Percentiles rank a stretch among this genome's conserved stretches.
Conservation (phyloP, 1,140 invertebrate genomes). For the Apis cerana region DNA sequence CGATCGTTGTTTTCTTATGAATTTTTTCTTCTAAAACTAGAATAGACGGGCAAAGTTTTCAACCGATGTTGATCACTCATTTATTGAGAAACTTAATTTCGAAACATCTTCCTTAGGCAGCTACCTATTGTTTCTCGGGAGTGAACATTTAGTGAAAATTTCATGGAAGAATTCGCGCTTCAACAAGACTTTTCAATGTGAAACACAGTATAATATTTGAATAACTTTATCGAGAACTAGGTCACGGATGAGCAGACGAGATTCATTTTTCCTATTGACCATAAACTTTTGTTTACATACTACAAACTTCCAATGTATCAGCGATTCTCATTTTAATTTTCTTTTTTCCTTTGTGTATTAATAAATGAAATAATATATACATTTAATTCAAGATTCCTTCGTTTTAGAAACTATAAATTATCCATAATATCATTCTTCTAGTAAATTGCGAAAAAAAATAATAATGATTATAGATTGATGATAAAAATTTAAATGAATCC, state of each 20-base stretch:
- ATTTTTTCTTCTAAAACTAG: too few relatives aligned
- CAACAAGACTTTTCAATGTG: neutral
- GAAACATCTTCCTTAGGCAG: neutral
- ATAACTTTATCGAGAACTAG: neutral
- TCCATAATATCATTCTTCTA: too few relatives aligned
- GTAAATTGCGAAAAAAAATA: too few relatives aligned
- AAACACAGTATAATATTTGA: neutral
- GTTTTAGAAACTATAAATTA: too few relatives aligned
- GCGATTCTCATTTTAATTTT: neutral
- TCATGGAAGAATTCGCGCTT: neutral
- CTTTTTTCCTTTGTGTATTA: neutral
- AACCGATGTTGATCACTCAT: neutral
- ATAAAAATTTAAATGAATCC: neutral
- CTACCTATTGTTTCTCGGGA: slow-evolving; percentile 5
- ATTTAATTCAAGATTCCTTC: too few relatives aligned
- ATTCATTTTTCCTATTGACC: neutral
- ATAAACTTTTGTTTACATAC: neutral
- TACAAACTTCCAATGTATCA: neutral
- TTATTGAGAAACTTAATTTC: slow-evolving; percentile 21
- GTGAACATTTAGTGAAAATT: slow-evolving; percentile 3
- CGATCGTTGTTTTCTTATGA: neutral
- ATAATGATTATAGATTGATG: neutral
- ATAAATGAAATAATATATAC: too few relatives aligned
- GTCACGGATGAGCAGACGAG: neutral
- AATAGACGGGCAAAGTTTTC: neutral